Evolutionary conservation across 1,140 invertebrate genomes (phyloP), one percentile per base, ranked within the genome.

Genomic region (Cotesia glomerata): DNA sequence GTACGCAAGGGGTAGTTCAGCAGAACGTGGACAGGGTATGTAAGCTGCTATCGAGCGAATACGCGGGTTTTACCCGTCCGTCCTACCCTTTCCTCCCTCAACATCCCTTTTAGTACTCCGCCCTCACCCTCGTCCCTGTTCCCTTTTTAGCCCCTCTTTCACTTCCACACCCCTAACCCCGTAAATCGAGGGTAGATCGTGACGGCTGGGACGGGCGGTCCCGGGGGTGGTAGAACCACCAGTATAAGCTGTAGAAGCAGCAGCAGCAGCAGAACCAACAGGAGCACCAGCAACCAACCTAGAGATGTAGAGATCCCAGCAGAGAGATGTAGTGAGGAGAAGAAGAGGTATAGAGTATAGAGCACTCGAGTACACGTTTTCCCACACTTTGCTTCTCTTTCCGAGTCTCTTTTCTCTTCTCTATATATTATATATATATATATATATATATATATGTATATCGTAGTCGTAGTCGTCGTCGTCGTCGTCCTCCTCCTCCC

Each of bases 41-140:
- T 83, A 85, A 86, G 84, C 83, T 78, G 84, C 82, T 86, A 86
- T 86, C 81, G 84, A 86, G 84, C 83, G 84, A 80, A 81, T 85
- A 84, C 82, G 82, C 82, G 79, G 80, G 82, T 74, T 69, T 70
- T 71, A 76, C 71, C 73, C 59, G 49, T 62, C 63, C 75, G 67
- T 77, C 76, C 76, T 70, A 71, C 78, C 75, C 74, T 45, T 45
- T 5, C 5, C 39, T 45, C 39, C 39, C 39, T 45, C 39, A 45
- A 45, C 39, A 45, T 76, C 54, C 11, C 49, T 26, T 34, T 35
- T 49, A 32, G 64, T 70, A 39, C 34, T 78, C 26, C 76, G 72
- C 67, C 74, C 71, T 74, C 73, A 63, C 74, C 75, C 73, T 64
- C 73, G 74, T 80, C 80, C 80, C 73, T 64, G 74, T 75, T 80